A percentile compares a stretch with the other conserved stretches of the same genome.
Evolutionary conservation across 2,888 invertebrate genomes (phyloP).

Genomic region (Chromoteleia sp.): DNA sequence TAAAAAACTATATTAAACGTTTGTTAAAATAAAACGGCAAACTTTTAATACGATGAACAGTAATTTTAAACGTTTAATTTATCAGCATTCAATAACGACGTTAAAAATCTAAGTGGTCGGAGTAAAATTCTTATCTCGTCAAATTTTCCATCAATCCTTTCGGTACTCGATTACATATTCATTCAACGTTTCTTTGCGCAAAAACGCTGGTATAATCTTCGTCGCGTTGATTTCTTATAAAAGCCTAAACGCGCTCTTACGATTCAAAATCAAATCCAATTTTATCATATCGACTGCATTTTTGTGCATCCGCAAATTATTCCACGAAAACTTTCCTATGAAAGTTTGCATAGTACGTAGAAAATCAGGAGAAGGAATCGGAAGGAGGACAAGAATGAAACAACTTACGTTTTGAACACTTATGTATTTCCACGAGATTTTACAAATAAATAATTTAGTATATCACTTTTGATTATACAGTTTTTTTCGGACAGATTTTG

Average conservation of each 20-base stretch:
- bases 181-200: background rate
- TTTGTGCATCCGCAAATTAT: background rate
- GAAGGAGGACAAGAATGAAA: background rate
- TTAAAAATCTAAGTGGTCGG: no score
- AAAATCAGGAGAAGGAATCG: background rate
- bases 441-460: slow-evolving; percentile 27
- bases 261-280: background rate
- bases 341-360: background rate
- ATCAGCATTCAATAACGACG: no score
- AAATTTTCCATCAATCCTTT: background rate
- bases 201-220: background rate
- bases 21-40: no score
- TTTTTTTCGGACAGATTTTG: background rate
- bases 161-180: background rate
- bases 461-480: background rate
- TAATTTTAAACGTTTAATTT: no score
- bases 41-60: no score
- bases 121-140: background rate
- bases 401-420: background rate
- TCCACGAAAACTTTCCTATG: background rate
- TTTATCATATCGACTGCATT: background rate
- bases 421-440: slow-evolving; percentile 15
- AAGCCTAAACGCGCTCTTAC: background rate
- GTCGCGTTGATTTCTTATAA: background rate
- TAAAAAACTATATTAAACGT: no score